Base-by-base conservation (phyloP, 1,140 invertebrate genomes). In the Drepana arcuata region DNA sequence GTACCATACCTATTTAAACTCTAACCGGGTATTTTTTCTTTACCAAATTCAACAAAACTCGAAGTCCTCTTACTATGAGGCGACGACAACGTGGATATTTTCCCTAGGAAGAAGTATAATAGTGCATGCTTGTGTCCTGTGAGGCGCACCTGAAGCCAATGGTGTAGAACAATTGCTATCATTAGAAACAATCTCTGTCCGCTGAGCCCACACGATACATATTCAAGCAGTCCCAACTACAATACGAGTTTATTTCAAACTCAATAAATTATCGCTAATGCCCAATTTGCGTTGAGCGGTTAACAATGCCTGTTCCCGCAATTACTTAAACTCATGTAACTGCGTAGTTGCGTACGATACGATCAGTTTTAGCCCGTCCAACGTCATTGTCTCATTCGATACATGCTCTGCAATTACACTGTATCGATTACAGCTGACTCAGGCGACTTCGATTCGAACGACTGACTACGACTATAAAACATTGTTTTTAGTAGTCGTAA, bases 281-380 rank as follows among this genome's bases (percentile, higher is more conserved):
- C 77, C 66, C 70, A 81, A 81, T 78, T 81, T 81, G 73, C 72
- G 69, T 72, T 72, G 56, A 57, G 61, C 53, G 59, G 62, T 53
- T 71, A 77, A 81, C 77, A 81, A 81, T 80, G 64, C 59, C 60
- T 48, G 67, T 81, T 78, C 73, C 73, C 73, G 72, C 72, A 74
- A 81, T 81, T 81, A 81, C 72, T 77, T 73, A 74, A 78, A 81
- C 66, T 64, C 66, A 63, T 78, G 70, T 79, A 70, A 74, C 65
- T 66, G 54, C 57, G 51, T 65, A 43, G 36, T 38, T 15, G 39
- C 28, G 18, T 41, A 53, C 54, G 75, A 81, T 81, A 81, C 66
- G 54, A 78, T 78, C 39, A 41, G 50, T 44, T 42, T 48, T 39
- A 37, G 53, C 42, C 58, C 66, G 43, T 44, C 58, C 66, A 41